Evolutionary conservation across 2,113 vertebrate genomes (phyloP).

Genomic region (Alouatta palliata): DNA sequence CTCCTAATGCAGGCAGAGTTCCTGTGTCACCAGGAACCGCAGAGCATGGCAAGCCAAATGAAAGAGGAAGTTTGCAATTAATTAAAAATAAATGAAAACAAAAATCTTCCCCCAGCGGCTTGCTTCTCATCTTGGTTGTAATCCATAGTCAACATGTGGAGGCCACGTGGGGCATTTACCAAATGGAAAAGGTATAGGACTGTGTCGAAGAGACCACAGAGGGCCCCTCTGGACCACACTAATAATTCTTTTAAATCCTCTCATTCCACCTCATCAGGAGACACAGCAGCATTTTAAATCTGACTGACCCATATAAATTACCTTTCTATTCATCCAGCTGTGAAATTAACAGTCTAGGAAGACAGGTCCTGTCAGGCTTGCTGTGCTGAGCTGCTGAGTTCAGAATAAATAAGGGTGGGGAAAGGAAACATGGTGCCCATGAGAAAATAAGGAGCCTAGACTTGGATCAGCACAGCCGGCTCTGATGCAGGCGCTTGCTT

Average conservation of each 20-base stretch:
- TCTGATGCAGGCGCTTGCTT: background rate
- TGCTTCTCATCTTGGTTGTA: constrained; percentile 61
- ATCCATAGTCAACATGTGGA: constrained; percentile 45
- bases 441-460: background rate
- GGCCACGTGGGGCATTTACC: constrained; percentile 68
- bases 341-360: constrained; percentile 74
- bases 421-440: background rate
- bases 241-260: constrained; percentile 73
- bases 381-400: constrained; percentile 33
- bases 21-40: constrained; percentile 57
- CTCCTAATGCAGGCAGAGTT: constrained; percentile 59
- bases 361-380: constrained; percentile 62
- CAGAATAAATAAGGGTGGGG: background rate
- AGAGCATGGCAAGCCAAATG: constrained; percentile 66
- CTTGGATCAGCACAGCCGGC: background rate
- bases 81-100: constrained; percentile 78
- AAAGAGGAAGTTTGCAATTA: constrained; percentile 76
- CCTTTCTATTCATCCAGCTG: constrained; percentile 62
- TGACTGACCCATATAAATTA: constrained; percentile 78
- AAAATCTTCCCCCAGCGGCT: constrained; percentile 55
- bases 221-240: background rate
- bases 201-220: constrained; percentile 47
- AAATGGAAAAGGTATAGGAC: constrained; percentile 65
- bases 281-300: constrained; percentile 64
- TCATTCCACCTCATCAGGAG: constrained; percentile 66